Evolutionary conservation across 2,888 invertebrate species (phyloP).

Genomic region (Cinara cedri): DNA sequence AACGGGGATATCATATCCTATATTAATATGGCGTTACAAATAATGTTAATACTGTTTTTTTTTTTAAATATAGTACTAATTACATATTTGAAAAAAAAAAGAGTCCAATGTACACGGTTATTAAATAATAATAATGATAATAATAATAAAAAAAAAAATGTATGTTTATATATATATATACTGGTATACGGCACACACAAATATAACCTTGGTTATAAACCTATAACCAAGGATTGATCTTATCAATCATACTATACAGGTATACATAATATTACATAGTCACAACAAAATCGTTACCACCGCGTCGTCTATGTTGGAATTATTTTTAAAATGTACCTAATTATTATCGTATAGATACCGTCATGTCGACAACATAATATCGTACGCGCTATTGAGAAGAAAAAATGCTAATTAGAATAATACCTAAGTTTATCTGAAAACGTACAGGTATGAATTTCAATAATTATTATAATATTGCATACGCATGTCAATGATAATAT

Average conservation of each 20-base stretch:
- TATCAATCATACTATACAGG: conserved; percentile 16
- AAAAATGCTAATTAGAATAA: no score
- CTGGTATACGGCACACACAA: background rate
- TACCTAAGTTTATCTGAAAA: no score
- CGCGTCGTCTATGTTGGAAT: conserved; percentile 4
- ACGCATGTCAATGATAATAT: no score
- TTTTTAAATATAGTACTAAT: background rate
- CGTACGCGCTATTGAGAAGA: no score
- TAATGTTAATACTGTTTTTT: no score
- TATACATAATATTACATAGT: background rate
- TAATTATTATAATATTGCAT: no score
- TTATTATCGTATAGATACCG: no score
- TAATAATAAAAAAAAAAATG: conserved; percentile 16
- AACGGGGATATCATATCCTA: no score
- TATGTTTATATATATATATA: background rate
- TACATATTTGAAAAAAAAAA: background rate
- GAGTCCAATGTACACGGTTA: conserved; percentile 34
- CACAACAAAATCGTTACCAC: conserved; percentile 25
- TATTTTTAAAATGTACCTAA: background rate
- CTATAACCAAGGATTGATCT: conserved; percentile 41
- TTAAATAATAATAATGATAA: no score
- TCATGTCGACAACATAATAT: no score
- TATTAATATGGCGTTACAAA: no score
- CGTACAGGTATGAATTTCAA: no score
- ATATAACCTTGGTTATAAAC: conserved; percentile 24